phyloP scores from a whole-genome alignment of 2,113 vertebrate species.

The Ceyx cyanopectus region DNA sequence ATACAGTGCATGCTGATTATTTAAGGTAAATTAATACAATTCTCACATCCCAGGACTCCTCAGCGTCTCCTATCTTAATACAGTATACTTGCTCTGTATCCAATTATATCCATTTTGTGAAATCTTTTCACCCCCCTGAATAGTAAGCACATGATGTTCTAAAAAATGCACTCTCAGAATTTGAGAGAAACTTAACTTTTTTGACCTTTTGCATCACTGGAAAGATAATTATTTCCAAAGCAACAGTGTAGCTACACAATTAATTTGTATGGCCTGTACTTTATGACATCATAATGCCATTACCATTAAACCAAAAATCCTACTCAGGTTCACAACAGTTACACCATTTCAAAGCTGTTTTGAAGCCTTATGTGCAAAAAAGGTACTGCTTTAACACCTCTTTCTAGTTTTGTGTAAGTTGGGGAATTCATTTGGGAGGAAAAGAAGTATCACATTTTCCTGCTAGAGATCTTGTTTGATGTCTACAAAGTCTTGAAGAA shows the following conservation, averaged over 20 bases:
- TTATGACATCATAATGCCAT: neutral
- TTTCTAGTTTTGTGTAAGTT: neutral
- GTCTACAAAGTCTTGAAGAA: neutral
- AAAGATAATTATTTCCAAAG: conserved; percentile 59
- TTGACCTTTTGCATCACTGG: conserved; percentile 51
- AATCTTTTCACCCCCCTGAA: neutral
- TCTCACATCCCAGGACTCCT: neutral
- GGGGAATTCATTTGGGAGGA: neutral
- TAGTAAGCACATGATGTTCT: neutral
- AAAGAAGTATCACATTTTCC: neutral
- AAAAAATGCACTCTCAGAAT: conserved; percentile 41
- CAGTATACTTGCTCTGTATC: conserved; percentile 2
- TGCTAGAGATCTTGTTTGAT: neutral
- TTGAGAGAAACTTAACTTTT: conserved; percentile 8
- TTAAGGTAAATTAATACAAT: conserved; percentile 18
- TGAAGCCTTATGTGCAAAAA: neutral
- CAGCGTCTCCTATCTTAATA: conserved; percentile 8
- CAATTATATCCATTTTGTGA: conserved; percentile 54
- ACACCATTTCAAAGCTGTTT: neutral
- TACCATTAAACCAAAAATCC: neutral
- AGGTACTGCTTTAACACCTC: neutral
- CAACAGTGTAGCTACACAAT: neutral
- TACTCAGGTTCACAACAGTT: neutral
- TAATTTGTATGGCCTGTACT: neutral
- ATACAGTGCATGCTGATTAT: neutral